phyloP scores from a whole-genome alignment of 2,797 vertebrate species.

The Cuculus canorus region DNA sequence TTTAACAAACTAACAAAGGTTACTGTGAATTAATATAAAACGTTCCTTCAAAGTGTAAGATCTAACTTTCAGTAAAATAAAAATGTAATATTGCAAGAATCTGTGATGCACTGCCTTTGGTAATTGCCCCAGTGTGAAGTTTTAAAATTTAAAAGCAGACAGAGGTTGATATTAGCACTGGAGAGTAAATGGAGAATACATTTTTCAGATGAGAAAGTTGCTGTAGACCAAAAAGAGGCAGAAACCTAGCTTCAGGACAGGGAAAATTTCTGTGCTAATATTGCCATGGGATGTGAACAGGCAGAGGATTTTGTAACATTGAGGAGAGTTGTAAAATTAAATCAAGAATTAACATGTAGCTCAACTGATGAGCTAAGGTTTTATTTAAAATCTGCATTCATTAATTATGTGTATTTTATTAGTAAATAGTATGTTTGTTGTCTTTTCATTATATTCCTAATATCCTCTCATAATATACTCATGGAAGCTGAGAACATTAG shows the following conservation, averaged over 20 bases:
- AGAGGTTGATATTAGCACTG: neutral
- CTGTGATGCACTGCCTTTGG: neutral
- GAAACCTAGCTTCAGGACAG: neutral
- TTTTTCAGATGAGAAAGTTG: neutral
- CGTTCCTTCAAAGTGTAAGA: neutral
- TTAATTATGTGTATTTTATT: neutral
- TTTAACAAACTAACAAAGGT: neutral
- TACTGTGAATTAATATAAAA: neutral
- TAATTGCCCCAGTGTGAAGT: neutral
- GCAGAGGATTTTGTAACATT: neutral
- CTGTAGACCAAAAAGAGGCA: neutral
- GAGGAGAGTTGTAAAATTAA: neutral
- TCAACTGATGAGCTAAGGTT: neutral
- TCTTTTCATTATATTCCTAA: neutral
- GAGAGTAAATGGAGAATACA: neutral
- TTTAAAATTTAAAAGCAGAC: neutral
- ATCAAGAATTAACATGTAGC: neutral
- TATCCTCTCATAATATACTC: neutral
- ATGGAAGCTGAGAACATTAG: conserved; percentile 25
- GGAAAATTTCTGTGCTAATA: neutral
- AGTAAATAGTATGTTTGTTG: neutral
- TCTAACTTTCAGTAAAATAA: neutral
- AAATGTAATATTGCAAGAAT: neutral
- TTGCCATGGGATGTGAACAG: neutral
- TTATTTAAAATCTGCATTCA: neutral